Conservation (phyloP, 2,797 vertebrate genomes). For the Gallirallus australis region DNA sequence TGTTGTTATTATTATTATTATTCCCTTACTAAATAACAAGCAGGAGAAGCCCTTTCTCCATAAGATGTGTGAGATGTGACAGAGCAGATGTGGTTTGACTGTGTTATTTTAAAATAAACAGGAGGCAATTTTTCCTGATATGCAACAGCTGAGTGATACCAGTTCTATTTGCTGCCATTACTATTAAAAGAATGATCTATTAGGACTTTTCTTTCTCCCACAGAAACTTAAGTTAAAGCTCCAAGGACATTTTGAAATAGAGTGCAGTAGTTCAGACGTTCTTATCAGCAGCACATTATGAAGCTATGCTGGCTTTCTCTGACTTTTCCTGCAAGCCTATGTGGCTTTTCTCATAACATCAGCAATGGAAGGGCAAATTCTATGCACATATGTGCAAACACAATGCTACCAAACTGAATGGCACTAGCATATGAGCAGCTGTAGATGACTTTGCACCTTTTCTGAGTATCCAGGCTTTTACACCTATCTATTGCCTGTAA, state of each 20-base stretch:
- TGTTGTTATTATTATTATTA: background rate
- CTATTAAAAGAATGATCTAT: conserved; percentile 55
- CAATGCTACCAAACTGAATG: background rate
- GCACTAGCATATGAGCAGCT: background rate
- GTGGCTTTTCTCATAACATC: background rate
- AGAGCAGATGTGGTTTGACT: background rate
- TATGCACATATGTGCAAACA: background rate
- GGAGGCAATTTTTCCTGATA: conserved; percentile 36
- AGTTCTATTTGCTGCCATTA: conserved; percentile 47
- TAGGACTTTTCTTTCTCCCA: conserved; percentile 56
- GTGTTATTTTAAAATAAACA: conserved; percentile 45
- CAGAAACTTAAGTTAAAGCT: conserved; percentile 54
- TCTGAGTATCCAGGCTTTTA: background rate
- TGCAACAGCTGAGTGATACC: conserved; percentile 46
- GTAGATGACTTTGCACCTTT: background rate
- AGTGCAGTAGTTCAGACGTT: conserved; percentile 38
- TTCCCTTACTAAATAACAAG: background rate
- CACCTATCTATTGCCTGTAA: background rate
- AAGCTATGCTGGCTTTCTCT: conserved; percentile 39
- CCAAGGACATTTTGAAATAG: conserved; percentile 66
- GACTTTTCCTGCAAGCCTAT: background rate
- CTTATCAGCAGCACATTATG: conserved; percentile 46
- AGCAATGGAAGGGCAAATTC: background rate
- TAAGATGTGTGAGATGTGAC: conserved; percentile 34
- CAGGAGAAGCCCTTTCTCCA: background rate